phyloP scores from a whole-genome alignment of 2,888 invertebrate species.

The Lagria hirta region DNA sequence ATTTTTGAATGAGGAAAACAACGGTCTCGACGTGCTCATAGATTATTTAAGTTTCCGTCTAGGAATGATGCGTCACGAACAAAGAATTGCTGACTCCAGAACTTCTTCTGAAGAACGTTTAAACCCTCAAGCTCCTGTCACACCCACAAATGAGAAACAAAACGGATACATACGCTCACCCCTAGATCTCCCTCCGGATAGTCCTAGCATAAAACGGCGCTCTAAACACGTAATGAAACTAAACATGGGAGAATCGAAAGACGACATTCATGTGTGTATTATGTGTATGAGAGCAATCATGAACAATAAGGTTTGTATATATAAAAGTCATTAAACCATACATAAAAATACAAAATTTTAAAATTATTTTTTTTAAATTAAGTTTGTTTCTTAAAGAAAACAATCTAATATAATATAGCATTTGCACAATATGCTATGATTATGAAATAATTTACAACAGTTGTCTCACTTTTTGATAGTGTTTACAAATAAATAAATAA shows the following conservation, averaged over 20 bases:
- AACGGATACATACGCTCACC: conserved; percentile 55
- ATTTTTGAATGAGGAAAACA: conserved; percentile 94
- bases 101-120: conserved; percentile 77
- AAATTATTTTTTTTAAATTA: too few species aligned
- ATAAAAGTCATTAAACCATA: too few species aligned
- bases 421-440: too few species aligned
- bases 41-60: conserved; percentile 95
- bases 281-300: conserved; percentile 99
- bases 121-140: conserved; percentile 53
- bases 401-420: too few species aligned
- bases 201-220: conserved; percentile 71
- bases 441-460: too few species aligned
- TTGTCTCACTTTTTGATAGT: too few species aligned
- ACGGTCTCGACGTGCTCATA: conserved; percentile 93
- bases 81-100: conserved; percentile 74
- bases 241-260: conserved; percentile 94
- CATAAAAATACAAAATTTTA: too few species aligned
- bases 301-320: conserved; percentile 97
- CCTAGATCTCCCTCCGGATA: conserved; percentile 63
- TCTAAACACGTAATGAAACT: conserved; percentile 84
- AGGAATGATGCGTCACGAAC: conserved; percentile 92
- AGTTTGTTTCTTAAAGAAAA: too few species aligned
- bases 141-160: conserved; percentile 39
- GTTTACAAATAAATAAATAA: too few species aligned
- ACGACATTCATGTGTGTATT: conserved; percentile 99